Evolutionary conservation across 2,113 vertebrate genomes (phyloP).

Genomic region (Puntigrus tetrazona): DNA sequence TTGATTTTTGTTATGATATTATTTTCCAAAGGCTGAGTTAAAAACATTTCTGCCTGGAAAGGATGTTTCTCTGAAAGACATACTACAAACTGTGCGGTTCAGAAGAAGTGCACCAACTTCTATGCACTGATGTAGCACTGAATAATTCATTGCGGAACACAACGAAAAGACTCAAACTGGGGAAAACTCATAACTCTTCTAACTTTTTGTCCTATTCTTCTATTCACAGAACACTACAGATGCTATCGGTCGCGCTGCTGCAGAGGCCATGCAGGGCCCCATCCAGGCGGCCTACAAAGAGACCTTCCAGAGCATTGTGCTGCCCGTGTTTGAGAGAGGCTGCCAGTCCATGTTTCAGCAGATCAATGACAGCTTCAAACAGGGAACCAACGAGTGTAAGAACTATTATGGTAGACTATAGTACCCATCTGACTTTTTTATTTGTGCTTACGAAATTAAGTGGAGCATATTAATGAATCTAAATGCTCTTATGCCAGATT

Average conservation of each 20-base stretch:
- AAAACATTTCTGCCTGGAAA: not conserved
- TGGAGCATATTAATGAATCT: not conserved
- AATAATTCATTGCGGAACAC: not conserved
- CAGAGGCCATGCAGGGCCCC: constrained; percentile 90
- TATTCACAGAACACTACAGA: constrained; percentile 86
- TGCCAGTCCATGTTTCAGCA: constrained; percentile 99
- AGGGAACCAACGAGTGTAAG: constrained; percentile 97
- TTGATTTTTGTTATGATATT: not conserved
- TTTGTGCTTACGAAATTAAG: not conserved
- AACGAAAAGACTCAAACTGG: not conserved
- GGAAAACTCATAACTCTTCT: not conserved
- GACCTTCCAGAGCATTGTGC: constrained; percentile 88
- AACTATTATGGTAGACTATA: not conserved
- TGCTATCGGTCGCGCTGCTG: constrained; percentile 86
- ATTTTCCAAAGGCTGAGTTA: not conserved
- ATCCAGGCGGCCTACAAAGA: constrained; percentile 94
- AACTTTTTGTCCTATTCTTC: not conserved
- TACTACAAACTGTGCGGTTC: constrained; percentile 17
- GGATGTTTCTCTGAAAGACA: constrained; percentile 1
- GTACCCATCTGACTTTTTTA: not conserved
- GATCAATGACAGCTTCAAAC: constrained; percentile 97
- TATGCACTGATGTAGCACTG: not conserved
- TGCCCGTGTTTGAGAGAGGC: constrained; percentile 94
- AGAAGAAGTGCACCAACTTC: constrained; percentile 1
- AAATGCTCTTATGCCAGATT: not conserved